Evolutionary conservation across 30 jellyfish, hydroid and myxozoan species (phyloP).

Genomic region (Chironex yamaguchii): DNA sequence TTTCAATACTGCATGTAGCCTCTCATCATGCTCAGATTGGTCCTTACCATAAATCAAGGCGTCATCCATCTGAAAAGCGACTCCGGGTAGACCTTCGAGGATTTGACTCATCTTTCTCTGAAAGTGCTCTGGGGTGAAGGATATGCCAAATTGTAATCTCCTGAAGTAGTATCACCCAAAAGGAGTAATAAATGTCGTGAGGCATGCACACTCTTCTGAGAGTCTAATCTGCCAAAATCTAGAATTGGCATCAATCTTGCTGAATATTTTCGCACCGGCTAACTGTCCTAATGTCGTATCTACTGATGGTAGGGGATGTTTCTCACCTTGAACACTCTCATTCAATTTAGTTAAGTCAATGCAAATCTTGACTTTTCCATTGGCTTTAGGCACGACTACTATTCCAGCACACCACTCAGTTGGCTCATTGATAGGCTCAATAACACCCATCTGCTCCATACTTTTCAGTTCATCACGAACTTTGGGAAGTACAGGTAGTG

Average conservation of each 20-base stretch:
- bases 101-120: conserved; percentile 40
- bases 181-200: conserved; percentile 49
- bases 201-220: conserved; percentile 12
- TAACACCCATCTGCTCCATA: conserved; percentile 41
- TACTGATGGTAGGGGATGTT: conserved; percentile 18
- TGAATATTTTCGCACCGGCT: conserved; percentile 59
- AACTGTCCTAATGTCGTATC: conserved; percentile 41
- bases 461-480: conserved; percentile 36
- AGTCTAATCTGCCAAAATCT: conserved; percentile 43
- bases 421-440: conserved; percentile 19
- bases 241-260: conserved; percentile 46
- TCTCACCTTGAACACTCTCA: not conserved
- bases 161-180: conserved; percentile 66
- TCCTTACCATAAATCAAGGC: conserved; percentile 26
- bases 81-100: conserved; percentile 44
- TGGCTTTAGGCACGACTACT: conserved; percentile 21
- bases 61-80: conserved; percentile 34
- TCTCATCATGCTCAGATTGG: conserved; percentile 53
- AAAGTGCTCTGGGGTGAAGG: conserved; percentile 19
- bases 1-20: conserved; percentile 48
- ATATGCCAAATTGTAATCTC: conserved; percentile 32
- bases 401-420: conserved; percentile 46
- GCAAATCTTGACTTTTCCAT: conserved; percentile 13
- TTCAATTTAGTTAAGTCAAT: conserved; percentile 24
- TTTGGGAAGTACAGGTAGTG: conserved; percentile 43